A percentile compares a stretch with the other conserved stretches of the same genome.
phyloP scores from a whole-genome alignment of 2,888 invertebrate genomes.

The Sialis fuliginosa region DNA sequence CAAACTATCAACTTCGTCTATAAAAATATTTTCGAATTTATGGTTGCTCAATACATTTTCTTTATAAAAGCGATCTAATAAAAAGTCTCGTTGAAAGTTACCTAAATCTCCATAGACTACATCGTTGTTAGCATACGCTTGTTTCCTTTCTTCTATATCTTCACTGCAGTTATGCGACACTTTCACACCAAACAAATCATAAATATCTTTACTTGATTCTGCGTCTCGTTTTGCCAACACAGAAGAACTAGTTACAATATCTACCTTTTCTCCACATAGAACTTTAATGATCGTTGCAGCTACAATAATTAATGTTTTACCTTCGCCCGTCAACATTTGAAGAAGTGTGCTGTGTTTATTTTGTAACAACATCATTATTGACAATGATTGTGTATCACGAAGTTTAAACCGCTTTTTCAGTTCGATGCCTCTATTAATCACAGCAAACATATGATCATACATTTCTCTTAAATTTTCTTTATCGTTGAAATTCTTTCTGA shows the following conservation, averaged over 20 bases:
- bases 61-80: conserved; percentile 18
- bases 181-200: conserved; percentile 14
- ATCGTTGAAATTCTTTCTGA: background rate
- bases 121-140: conserved; percentile 11
- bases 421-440: conserved; percentile 10
- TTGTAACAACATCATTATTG: conserved; percentile 12
- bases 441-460: conserved; percentile 5
- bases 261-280: conserved; percentile 14
- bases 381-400: conserved; percentile 14
- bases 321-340: conserved; percentile 23
- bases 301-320: conserved; percentile 20
- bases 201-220: conserved; percentile 11
- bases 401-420: conserved; percentile 10
- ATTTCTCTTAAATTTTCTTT: background rate
- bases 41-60: conserved; percentile 16
- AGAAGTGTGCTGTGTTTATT: conserved; percentile 12
- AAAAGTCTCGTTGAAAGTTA: conserved; percentile 18
- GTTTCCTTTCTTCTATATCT: conserved; percentile 11
- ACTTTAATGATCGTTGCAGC: conserved; percentile 16
- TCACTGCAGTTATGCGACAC: conserved; percentile 16
- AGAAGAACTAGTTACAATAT: conserved; percentile 19
- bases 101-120: conserved; percentile 19
- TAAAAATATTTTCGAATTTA: conserved; percentile 16
- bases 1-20: conserved; percentile 27
- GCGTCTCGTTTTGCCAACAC: conserved; percentile 18